phyloP scores from a whole-genome alignment of 2,113 vertebrate species.

The Dicerorhinus sumatrensis region DNA sequence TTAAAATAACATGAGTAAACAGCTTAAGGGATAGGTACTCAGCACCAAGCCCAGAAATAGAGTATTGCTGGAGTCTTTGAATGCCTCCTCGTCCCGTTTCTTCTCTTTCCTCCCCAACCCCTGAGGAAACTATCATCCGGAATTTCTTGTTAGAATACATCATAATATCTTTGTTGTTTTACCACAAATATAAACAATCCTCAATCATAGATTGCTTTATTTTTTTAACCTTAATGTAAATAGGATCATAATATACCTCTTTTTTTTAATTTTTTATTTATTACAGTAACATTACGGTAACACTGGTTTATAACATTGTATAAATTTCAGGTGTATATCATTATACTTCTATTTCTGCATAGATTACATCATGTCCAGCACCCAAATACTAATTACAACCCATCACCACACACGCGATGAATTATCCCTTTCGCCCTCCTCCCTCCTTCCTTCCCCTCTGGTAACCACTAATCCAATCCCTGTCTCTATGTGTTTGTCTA shows the following conservation, averaged over 20 bases:
- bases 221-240: not conserved
- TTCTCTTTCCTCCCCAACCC: not conserved
- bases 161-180: not conserved
- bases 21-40: accelerated
- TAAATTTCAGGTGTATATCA: too few species aligned
- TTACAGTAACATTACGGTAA: too few species aligned
- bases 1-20: not conserved
- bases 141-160: not conserved
- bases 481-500: too few species aligned
- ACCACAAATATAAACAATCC: too few species aligned
- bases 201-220: not conserved
- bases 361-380: too few species aligned
- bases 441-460: too few species aligned
- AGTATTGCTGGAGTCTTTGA: accelerated
- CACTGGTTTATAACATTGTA: too few species aligned
- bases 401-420: too few species aligned
- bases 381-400: too few species aligned
- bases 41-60: not conserved
- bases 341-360: too few species aligned
- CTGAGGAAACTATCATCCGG: not conserved
- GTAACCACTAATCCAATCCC: too few species aligned
- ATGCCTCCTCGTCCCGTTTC: accelerated
- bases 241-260: not conserved
- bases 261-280: not conserved
- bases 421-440: too few species aligned